These are phyloP conservation scores for Gavialis gangeticus DNA, from an alignment of 2,113 vertebrate species.

Conservation along the genomic window DNA sequence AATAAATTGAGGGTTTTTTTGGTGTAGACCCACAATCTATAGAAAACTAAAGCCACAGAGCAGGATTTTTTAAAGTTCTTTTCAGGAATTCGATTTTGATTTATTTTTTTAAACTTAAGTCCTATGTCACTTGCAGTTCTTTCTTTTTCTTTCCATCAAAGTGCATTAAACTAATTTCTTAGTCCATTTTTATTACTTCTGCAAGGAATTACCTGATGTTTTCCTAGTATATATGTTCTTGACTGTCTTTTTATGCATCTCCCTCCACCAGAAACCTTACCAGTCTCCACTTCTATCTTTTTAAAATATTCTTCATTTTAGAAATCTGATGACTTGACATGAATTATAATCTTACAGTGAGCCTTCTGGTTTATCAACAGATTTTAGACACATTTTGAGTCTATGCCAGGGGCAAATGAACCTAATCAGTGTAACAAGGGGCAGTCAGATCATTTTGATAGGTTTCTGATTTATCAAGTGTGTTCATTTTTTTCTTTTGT, in stretches of 20 bases:
- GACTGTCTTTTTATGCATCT: background rate
- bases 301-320: background rate
- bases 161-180: background rate
- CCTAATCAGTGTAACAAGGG: background rate
- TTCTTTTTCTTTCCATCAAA: background rate
- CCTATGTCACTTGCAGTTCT: background rate
- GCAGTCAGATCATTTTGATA: background rate
- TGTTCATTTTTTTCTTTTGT: fast-evolving
- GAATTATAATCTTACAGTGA: background rate
- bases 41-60: background rate
- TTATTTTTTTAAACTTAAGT: background rate
- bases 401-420: background rate
- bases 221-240: background rate
- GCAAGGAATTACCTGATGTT: background rate
- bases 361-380: background rate
- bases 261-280: no score
- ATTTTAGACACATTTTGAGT: background rate
- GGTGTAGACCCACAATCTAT: background rate
- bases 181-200: background rate
- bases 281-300: background rate
- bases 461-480: background rate
- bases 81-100: background rate
- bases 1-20: background rate
- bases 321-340: background rate
- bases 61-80: background rate